Evolutionary conservation across 2,113 vertebrate genomes (phyloP).

Genomic region (Aix galericulata): DNA sequence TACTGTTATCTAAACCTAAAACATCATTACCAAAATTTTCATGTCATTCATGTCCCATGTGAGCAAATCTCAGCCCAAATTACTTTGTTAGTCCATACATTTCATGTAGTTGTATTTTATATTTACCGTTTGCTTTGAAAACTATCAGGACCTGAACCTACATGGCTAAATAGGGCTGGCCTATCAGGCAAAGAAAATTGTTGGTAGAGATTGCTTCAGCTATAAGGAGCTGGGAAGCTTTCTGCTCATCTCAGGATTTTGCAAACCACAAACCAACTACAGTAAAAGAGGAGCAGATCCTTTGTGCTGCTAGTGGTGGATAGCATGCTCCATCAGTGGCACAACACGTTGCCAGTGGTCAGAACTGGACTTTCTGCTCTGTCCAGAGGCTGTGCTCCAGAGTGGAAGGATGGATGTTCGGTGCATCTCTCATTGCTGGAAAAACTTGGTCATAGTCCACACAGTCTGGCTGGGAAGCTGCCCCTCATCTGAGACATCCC

Average conservation of each 20-base stretch:
- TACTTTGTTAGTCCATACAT: background rate
- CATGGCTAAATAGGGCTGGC: background rate
- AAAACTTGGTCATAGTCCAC: background rate
- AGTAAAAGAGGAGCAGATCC: background rate
- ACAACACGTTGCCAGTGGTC: background rate
- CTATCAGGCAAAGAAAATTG: background rate
- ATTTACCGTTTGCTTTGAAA: background rate
- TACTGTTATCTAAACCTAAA: background rate
- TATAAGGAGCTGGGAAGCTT: rapidly evolving
- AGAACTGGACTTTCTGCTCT: background rate
- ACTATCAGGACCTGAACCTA: background rate
- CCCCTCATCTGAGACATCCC: rapidly evolving
- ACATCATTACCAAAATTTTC: background rate
- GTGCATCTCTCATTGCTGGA: background rate
- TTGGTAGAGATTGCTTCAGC: background rate
- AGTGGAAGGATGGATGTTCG: rapidly evolving
- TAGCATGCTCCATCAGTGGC: rapidly evolving
- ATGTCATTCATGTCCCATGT: background rate
- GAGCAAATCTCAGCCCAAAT: background rate
- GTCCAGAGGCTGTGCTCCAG: rapidly evolving
- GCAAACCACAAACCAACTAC: rapidly evolving
- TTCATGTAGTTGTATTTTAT: background rate
- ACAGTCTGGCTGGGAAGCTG: background rate
- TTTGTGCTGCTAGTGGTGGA: background rate
- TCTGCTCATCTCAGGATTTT: background rate